A percentile compares a stretch with the other conserved stretches of the same genome.
phyloP scores from a whole-genome alignment of 2,113 vertebrate species.

The Nematolebias whitei region DNA sequence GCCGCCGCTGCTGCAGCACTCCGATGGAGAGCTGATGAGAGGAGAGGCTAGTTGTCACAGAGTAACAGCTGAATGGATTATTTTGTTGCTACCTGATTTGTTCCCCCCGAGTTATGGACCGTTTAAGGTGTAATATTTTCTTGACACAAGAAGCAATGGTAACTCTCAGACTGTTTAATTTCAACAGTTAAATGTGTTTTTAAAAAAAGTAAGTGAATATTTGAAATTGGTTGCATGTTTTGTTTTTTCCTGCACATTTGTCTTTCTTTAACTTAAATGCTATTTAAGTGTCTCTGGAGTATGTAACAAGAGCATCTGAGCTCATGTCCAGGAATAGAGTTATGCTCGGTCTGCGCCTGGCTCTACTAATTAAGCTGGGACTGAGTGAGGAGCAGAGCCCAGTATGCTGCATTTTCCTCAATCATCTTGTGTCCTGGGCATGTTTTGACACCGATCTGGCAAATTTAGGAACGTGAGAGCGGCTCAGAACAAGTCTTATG shows the following conservation, averaged over 20 bases:
- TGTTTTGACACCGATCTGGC: constrained; percentile 34
- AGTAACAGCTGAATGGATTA: constrained; percentile 51
- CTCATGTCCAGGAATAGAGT: constrained; percentile 70
- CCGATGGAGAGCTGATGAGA: constrained; percentile 50
- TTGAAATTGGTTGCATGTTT: constrained; percentile 37
- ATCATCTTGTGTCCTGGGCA: constrained; percentile 29
- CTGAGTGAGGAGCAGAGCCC: constrained; percentile 39
- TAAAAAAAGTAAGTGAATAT: constrained; percentile 33
- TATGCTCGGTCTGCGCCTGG: constrained; percentile 63
- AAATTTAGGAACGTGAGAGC: constrained; percentile 29
- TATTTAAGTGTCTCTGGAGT: constrained; percentile 63
- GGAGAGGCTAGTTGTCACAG: constrained; percentile 46
- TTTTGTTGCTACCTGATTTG: constrained; percentile 33
- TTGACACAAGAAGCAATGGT: constrained; percentile 50
- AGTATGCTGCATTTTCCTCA: constrained; percentile 29
- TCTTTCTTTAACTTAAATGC: constrained; percentile 67
- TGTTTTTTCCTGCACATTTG: constrained; percentile 41
- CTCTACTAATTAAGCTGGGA: constrained; percentile 64
- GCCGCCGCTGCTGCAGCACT: constrained; percentile 56
- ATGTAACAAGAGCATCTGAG: constrained; percentile 64
- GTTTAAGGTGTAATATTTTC: constrained; percentile 39
- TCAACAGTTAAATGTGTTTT: constrained; percentile 24
- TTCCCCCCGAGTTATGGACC: constrained; percentile 32
- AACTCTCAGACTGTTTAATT: constrained; percentile 58
- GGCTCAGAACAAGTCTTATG: constrained; percentile 20